Evolutionary conservation across 1,140 invertebrate species (phyloP).

Genomic region (Pseudachorutes palmiensis): DNA sequence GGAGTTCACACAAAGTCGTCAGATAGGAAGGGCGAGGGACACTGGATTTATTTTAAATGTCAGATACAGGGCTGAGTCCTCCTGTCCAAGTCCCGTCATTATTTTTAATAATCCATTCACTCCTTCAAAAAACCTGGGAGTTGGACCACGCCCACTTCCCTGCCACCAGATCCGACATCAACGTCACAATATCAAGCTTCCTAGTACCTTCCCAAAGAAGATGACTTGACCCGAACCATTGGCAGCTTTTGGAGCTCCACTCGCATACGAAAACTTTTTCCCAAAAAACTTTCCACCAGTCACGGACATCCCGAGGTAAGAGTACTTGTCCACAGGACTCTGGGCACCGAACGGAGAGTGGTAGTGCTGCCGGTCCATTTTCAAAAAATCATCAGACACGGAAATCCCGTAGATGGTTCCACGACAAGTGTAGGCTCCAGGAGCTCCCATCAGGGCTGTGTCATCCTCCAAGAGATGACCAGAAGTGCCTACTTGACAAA

Average conservation of each 20-base stretch:
- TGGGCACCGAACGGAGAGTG: constrained; percentile 58
- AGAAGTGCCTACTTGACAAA: constrained; percentile 86
- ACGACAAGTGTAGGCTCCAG: constrained; percentile 61
- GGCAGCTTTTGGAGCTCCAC: constrained; percentile 70
- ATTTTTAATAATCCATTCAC: constrained; percentile 14
- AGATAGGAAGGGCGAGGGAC: too few species aligned
- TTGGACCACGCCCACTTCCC: background rate
- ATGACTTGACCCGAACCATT: constrained; percentile 77
- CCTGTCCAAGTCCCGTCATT: constrained; percentile 8
- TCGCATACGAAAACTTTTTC: constrained; percentile 57
- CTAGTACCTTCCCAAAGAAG: constrained; percentile 57
- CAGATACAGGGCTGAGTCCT: too few species aligned
- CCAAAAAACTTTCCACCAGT: constrained; percentile 69
- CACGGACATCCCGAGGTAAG: constrained; percentile 70
- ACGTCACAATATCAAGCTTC: too few species aligned
- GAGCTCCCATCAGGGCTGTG: constrained; percentile 70
- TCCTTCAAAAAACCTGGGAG: background rate
- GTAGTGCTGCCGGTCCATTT: constrained; percentile 68
- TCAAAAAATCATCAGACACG: constrained; percentile 63
- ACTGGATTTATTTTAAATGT: too few species aligned
- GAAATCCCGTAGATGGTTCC: constrained; percentile 75
- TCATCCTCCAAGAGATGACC: constrained; percentile 68
- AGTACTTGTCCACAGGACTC: constrained; percentile 71
- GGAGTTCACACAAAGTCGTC: too few species aligned
- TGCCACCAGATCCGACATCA: background rate